Conservation (phyloP, 2,888 invertebrate species). For the Noctua fimbriata region DNA sequence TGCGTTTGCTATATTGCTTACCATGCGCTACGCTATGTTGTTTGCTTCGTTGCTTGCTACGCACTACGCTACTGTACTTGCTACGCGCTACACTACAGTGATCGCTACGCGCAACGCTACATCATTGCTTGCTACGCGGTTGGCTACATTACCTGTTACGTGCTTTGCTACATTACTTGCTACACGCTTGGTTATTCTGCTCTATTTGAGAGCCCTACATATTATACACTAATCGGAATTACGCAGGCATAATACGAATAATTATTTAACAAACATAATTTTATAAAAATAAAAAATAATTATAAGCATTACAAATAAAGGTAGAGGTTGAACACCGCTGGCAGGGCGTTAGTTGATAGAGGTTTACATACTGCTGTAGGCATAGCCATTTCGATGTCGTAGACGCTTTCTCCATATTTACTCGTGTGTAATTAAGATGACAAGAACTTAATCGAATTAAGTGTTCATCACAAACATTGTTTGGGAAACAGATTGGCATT, state of each 20-base stretch:
- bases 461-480: slow-evolving; percentile 12
- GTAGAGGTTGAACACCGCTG: slow-evolving; percentile 34
- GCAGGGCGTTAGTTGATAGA: slow-evolving; percentile 21
- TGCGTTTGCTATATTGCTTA: not conserved
- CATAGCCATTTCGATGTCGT: slow-evolving; percentile 42
- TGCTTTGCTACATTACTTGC: not conserved
- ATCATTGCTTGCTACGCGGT: not conserved
- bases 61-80: not conserved
- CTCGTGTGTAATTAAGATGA: slow-evolving; percentile 43
- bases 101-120: not conserved
- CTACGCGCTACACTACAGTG: not conserved
- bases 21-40: not conserved
- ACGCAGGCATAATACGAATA: not conserved
- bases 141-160: not conserved
- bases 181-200: not conserved
- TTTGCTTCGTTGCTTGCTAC: not conserved
- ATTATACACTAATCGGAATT: not conserved
- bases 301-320: not conserved
- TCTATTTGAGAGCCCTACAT: not conserved
- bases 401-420: slow-evolving; percentile 47
- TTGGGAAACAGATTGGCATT: slow-evolving; percentile 15
- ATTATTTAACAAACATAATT: not conserved
- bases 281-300: not conserved
- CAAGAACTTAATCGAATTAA: slow-evolving; percentile 17
- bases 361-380: slow-evolving; percentile 36